Conservation (phyloP, 1,140 invertebrate species). For the Philaenus spumarius region DNA sequence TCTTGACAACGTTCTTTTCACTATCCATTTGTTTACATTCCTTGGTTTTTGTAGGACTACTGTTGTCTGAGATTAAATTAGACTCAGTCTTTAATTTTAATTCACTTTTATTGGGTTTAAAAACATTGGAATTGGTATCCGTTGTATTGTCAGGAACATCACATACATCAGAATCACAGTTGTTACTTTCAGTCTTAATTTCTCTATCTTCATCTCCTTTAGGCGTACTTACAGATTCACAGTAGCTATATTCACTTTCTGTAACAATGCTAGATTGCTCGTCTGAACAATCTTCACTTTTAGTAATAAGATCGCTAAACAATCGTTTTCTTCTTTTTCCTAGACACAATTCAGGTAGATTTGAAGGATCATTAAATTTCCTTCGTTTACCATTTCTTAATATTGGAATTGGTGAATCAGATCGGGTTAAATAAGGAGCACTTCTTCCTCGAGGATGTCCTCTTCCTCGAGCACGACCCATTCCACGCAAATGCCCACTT, state of each 20-base stretch:
- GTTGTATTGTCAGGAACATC: neutral
- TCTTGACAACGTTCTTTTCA: neutral
- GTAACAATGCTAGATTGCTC: constrained; percentile 13
- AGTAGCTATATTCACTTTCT: constrained; percentile 11
- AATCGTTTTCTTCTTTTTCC: constrained; percentile 2
- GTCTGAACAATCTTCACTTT: constrained; percentile 1
- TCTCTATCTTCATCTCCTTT: constrained; percentile 4
- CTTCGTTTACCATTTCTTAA: constrained; percentile 21
- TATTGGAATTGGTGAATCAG: constrained; percentile 10
- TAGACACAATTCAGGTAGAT: neutral
- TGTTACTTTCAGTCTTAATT: neutral
- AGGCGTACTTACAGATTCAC: constrained; percentile 1
- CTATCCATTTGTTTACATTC: neutral
- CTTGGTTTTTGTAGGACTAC: neutral
- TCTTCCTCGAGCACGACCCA: neutral
- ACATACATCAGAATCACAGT: too few relatives aligned
- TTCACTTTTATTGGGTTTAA: too few relatives aligned
- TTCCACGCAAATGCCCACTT: neutral
- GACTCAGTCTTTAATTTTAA: neutral
- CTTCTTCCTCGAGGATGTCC: neutral
- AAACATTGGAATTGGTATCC: constrained; percentile 8
- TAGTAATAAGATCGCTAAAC: neutral
- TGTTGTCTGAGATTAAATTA: neutral
- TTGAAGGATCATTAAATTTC: constrained; percentile 1
- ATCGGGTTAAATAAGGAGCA: constrained; percentile 14